Conservation (phyloP, 1,140 invertebrate species). For the Psix sp. region DNA sequence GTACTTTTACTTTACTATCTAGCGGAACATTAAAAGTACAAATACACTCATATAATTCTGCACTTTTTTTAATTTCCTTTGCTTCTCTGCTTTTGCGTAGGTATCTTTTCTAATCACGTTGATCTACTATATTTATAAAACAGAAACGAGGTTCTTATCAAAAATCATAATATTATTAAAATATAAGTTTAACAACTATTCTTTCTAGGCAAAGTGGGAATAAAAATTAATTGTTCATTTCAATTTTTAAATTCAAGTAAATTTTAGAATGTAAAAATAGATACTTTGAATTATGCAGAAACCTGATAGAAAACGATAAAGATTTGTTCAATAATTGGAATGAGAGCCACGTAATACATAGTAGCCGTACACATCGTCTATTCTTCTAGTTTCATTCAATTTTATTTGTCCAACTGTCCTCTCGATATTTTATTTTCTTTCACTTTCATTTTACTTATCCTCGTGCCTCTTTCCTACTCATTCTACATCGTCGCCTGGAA, state of each 20-base stretch:
- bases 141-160: no score
- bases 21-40: slow-evolving; percentile 54
- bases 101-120: slow-evolving; percentile 20
- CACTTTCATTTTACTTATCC: slow-evolving; percentile 67
- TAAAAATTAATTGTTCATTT: no score
- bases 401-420: slow-evolving; percentile 40
- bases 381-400: slow-evolving; percentile 46
- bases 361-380: slow-evolving; percentile 29
- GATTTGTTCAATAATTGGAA: slow-evolving; percentile 40
- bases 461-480: slow-evolving; percentile 55
- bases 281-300: slow-evolving; percentile 20
- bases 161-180: no score
- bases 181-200: no score
- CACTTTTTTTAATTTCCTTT: slow-evolving; percentile 25
- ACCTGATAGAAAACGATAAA: slow-evolving; percentile 32
- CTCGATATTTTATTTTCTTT: slow-evolving; percentile 61
- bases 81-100: slow-evolving; percentile 11
- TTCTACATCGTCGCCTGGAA: slow-evolving; percentile 65
- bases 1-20: slow-evolving; percentile 43
- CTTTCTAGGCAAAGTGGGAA: no score
- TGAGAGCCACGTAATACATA: slow-evolving; percentile 60
- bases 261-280: no score
- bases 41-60: slow-evolving; percentile 42
- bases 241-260: no score
- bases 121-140: slow-evolving; percentile 34